Conservation (phyloP, 2,797 vertebrate species). For the Brachyrhaphis roseni region DNA sequence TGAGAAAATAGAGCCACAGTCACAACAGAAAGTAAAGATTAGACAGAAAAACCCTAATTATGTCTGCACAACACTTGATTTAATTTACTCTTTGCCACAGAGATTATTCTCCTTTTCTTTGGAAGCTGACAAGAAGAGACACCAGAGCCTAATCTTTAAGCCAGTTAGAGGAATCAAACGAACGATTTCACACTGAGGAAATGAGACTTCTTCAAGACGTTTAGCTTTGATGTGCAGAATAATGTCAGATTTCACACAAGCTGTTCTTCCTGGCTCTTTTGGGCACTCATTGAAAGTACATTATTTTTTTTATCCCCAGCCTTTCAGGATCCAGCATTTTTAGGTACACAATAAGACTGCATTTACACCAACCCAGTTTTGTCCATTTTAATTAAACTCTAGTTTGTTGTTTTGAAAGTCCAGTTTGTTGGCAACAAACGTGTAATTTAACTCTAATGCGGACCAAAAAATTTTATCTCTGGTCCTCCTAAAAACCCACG, state of each 20-base stretch:
- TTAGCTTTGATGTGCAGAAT: conserved; percentile 19
- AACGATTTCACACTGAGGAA: conserved; percentile 49
- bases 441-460: too few species aligned
- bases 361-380: too few species aligned
- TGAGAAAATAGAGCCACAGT: conserved; percentile 31
- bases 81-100: conserved; percentile 38
- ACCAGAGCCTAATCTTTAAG: conserved; percentile 49
- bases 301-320: background rate
- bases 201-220: conserved; percentile 32
- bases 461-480: too few species aligned
- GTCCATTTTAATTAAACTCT: too few species aligned
- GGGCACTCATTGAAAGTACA: background rate
- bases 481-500: too few species aligned
- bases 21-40: conserved; percentile 24
- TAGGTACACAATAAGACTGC: background rate
- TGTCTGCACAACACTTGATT: conserved; percentile 38
- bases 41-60: conserved; percentile 41
- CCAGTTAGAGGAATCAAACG: conserved; percentile 48
- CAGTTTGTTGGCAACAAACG: too few species aligned
- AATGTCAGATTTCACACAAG: conserved; percentile 15
- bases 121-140: conserved; percentile 26
- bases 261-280: background rate
- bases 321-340: background rate
- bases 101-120: conserved; percentile 45
- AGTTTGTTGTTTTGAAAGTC: too few species aligned